A percentile compares a stretch with the other conserved stretches of the same genome.
Evolutionary conservation across 2,888 invertebrate species (phyloP).

Genomic region (Trimorus sp.): DNA sequence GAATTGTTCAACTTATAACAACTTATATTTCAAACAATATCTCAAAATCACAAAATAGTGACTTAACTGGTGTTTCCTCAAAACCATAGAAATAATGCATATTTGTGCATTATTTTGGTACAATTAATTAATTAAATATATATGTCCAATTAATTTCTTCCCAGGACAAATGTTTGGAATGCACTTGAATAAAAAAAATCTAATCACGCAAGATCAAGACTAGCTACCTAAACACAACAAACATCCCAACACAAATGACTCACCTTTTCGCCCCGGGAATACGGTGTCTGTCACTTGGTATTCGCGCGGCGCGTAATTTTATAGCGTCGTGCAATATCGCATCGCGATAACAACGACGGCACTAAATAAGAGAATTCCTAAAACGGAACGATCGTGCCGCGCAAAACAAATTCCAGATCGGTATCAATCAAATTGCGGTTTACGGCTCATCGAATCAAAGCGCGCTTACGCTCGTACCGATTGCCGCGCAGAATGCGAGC

Average conservation of each 20-base stretch:
- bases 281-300: constrained; percentile 23
- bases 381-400: constrained; percentile 12
- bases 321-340: constrained; percentile 28
- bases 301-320: constrained; percentile 16
- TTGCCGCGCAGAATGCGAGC: not conserved
- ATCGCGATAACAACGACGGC: constrained; percentile 20
- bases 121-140: too few relatives aligned
- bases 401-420: constrained; percentile 35
- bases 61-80: too few relatives aligned
- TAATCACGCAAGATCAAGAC: too few relatives aligned
- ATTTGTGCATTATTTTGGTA: too few relatives aligned
- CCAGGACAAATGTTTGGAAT: too few relatives aligned
- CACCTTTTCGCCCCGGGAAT: constrained; percentile 8
- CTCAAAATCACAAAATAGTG: too few relatives aligned
- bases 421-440: constrained; percentile 46
- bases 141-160: too few relatives aligned
- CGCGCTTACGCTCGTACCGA: constrained; percentile 2
- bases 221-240: constrained; percentile 1
- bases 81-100: too few relatives aligned
- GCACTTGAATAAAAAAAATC: too few relatives aligned
- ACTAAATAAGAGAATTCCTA: constrained; percentile 41
- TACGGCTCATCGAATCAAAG: constrained; percentile 12
- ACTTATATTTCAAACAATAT: too few relatives aligned
- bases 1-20: too few relatives aligned
- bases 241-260: constrained; percentile 21